Base-by-base conservation (phyloP, 1,140 invertebrate species). In the Aphaenogaster rudis region DNA sequence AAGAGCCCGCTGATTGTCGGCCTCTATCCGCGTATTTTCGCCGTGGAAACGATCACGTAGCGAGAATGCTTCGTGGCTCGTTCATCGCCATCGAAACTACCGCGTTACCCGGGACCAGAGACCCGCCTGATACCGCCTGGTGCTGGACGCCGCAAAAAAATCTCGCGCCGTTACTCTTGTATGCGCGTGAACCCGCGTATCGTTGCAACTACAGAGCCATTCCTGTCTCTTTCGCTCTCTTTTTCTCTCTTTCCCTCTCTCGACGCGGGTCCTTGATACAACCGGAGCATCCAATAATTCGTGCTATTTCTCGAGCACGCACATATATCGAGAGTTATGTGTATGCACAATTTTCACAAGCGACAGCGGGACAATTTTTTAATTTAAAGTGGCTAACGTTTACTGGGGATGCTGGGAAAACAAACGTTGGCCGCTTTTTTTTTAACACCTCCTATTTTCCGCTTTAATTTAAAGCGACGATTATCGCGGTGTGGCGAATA, bases 1-100 rank as follows among this genome's bases (percentile, higher is more conserved):
- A 76, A 88, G 89, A 77, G 66, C 48, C 64, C 36, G 50, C 42
- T 54, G 89, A 91, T 91, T 90, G 90, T 90, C 86, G 88, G 80
- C 21, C 54, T 81, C 86, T 80, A 88, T 78, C 50, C 48, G 88
- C 76, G 74, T 72, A 77, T 90, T 90, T 90, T 90, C 59, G 59
- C 78, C 48, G 81, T 59, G 33, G 45, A 59, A 50, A 64, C 54
- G 64, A 57, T 50, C 28, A 28, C 21, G 39, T 72, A 39, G 69
- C 85, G 80, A 81, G 48, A 61, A 69, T 15, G 59, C 45, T 54
- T 69, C 76, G 61, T 42, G 88, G 72, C 78, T 87, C 77, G 84
- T 89, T 88, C 79, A 64, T 59, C 77, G 84, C 63, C 76, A 90
- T 89, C 79, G 78, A 84, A 87, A 89, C 80, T 79, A 50, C 36